A percentile compares a stretch with the other conserved stretches of the same genome.
Conservation (phyloP, 2,888 invertebrate species). For the Drosophila mimetica region DNA sequence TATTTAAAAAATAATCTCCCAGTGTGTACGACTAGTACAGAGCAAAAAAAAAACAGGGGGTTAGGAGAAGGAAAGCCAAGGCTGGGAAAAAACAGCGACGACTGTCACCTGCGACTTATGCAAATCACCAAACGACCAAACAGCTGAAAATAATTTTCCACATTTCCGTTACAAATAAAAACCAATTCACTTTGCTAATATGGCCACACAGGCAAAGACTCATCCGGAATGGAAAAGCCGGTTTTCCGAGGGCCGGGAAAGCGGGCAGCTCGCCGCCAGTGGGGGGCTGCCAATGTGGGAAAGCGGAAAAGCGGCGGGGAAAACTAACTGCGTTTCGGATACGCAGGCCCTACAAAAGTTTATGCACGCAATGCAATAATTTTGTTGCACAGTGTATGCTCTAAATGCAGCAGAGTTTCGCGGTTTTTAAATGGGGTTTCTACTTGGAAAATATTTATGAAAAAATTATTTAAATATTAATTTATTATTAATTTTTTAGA, state of each 20-base stretch:
- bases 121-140: constrained; percentile 55
- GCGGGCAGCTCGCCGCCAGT: too few species aligned
- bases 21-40: background rate
- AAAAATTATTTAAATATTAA: background rate
- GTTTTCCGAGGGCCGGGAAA: constrained; percentile 15
- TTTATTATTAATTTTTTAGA: too few species aligned
- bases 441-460: background rate
- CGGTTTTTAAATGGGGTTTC: background rate
- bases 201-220: constrained; percentile 68
- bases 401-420: background rate
- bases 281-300: background rate
- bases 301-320: constrained; percentile 1
- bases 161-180: constrained; percentile 78
- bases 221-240: constrained; percentile 61
- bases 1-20: background rate
- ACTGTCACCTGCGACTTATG: constrained; percentile 67
- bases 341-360: constrained; percentile 64
- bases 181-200: constrained; percentile 79
- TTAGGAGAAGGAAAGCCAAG: background rate
- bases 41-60: too few species aligned
- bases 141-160: constrained; percentile 71
- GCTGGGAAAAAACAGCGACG: constrained; percentile 12
- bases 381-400: constrained; percentile 42
- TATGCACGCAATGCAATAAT: constrained; percentile 76
- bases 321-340: constrained; percentile 58